phyloP scores from a whole-genome alignment of 2,797 vertebrate genomes.

The Okamejei kenojei region DNA sequence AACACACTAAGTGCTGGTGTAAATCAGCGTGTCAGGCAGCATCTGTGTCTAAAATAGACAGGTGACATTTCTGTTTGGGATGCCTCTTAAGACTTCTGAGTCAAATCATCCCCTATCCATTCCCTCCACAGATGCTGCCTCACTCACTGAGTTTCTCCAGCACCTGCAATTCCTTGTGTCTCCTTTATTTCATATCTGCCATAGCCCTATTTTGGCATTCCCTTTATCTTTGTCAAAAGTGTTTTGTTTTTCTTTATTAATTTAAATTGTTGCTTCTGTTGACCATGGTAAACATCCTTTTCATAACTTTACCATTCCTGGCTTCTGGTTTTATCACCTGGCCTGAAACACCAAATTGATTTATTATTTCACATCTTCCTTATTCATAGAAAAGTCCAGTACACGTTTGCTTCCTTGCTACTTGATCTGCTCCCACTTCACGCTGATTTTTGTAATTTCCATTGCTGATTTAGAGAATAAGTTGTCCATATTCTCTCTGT shows the following conservation, averaged over 20 bases:
- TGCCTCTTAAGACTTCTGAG: no score
- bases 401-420: background rate
- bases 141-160: no score
- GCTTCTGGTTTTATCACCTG: background rate
- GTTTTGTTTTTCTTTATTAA: background rate
- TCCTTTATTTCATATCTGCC: background rate
- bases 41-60: no score
- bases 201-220: background rate
- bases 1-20: no score
- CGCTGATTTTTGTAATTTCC: background rate
- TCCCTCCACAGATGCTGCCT: no score
- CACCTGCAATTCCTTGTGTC: background rate
- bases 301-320: background rate
- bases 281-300: background rate
- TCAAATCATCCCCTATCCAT: no score
- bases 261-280: background rate
- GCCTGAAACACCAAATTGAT: background rate
- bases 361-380: background rate
- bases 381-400: background rate
- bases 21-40: no score
- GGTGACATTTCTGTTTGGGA: no score
- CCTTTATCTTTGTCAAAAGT: background rate
- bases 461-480: background rate
- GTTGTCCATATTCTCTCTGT: background rate
- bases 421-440: background rate